Conservation (phyloP, 2,888 invertebrate species). For the Lepidocyrtoides sp. region DNA sequence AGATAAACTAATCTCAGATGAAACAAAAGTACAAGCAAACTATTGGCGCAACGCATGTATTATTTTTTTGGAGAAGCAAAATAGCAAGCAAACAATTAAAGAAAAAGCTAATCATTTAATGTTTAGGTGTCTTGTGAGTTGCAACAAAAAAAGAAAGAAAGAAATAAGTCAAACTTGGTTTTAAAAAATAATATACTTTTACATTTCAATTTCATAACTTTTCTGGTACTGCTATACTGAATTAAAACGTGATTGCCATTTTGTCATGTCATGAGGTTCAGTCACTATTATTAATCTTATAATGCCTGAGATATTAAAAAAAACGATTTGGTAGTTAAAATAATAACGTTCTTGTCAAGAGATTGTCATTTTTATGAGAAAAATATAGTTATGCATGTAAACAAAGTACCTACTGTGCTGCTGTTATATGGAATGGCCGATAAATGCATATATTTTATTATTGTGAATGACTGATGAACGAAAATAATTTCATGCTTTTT, state of each 20-base stretch:
- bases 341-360: constrained; percentile 43
- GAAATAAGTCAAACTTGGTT: background rate
- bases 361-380: constrained; percentile 30
- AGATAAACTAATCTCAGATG: background rate
- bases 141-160: background rate
- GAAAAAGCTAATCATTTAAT: background rate
- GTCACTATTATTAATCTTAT: background rate
- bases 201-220: background rate
- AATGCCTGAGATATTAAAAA: background rate
- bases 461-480: too few species aligned
- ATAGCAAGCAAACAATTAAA: background rate
- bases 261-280: constrained; percentile 40
- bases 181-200: too few species aligned
- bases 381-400: background rate
- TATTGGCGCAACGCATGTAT: background rate
- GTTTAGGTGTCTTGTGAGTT: background rate
- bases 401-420: constrained; percentile 3
- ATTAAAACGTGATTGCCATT: background rate
- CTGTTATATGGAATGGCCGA: constrained; percentile 2
- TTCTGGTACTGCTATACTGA: background rate
- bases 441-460: background rate
- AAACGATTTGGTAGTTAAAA: background rate
- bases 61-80: constrained; percentile 6
- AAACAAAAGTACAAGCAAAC: background rate
- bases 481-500: too few species aligned